These are phyloP conservation scores for Andrena bicolor DNA, from an alignment of 2,888 invertebrate genomes.

Conservation along the genomic window DNA sequence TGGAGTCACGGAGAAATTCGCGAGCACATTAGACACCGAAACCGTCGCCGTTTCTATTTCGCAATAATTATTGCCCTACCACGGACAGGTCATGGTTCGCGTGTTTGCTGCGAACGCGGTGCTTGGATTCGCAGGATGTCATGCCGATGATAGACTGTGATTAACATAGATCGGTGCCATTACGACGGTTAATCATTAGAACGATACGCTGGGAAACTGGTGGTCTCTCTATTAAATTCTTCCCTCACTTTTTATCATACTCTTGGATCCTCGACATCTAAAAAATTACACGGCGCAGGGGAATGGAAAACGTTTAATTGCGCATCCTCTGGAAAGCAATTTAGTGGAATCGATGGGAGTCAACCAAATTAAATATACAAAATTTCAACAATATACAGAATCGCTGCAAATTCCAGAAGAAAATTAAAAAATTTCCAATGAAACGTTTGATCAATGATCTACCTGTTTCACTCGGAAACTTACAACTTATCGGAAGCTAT, in stretches of 20 bases:
- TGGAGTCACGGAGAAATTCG: too few species aligned
- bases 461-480: too few species aligned
- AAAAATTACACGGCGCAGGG: background rate
- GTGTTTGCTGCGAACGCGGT: slow-evolving; percentile 59
- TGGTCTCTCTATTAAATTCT: slow-evolving; percentile 44
- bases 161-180: slow-evolving; percentile 77
- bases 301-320: slow-evolving; percentile 10
- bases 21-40: slow-evolving; percentile 24
- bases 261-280: background rate
- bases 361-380: too few species aligned
- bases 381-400: too few species aligned
- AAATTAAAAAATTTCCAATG: too few species aligned
- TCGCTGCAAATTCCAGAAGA: too few species aligned
- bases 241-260: slow-evolving; percentile 17
- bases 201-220: slow-evolving; percentile 65
- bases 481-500: too few species aligned
- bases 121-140: slow-evolving; percentile 75
- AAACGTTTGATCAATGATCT: too few species aligned
- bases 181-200: slow-evolving; percentile 77
- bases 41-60: slow-evolving; percentile 49
- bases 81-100: slow-evolving; percentile 65
- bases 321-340: background rate
- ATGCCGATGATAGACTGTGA: slow-evolving; percentile 77
- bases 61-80: slow-evolving; percentile 39
- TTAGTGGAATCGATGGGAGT: too few species aligned